phyloP scores from a whole-genome alignment of 1,140 invertebrate genomes.

The Popillia japonica region DNA sequence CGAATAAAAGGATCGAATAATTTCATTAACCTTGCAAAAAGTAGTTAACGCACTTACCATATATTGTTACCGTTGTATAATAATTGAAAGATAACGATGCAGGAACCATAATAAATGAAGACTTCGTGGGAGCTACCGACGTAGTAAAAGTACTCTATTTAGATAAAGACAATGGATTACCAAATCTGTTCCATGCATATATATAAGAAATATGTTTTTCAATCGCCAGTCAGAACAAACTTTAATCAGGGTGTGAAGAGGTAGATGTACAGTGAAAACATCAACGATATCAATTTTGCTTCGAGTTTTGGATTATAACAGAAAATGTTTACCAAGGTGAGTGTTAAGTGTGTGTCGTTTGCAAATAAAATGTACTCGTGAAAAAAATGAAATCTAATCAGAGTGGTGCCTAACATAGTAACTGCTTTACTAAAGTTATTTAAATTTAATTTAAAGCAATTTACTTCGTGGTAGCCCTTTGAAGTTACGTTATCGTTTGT shows the following conservation, averaged over 20 bases:
- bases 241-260: conserved; percentile 9
- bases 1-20: conserved; percentile 17
- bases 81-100: conserved; percentile 21
- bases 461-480: too few relatives aligned
- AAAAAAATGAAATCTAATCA: too few relatives aligned
- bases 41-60: not conserved
- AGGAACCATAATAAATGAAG: conserved; percentile 30
- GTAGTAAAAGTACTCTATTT: conserved; percentile 43
- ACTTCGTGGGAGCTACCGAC: conserved; percentile 37
- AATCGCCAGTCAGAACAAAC: conserved; percentile 10
- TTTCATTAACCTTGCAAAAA: conserved; percentile 31
- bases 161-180: conserved; percentile 44
- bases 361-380: too few relatives aligned
- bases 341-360: not conserved
- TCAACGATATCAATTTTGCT: not conserved
- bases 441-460: too few relatives aligned
- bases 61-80: not conserved
- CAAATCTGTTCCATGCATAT: conserved; percentile 38
- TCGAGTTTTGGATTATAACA: not conserved
- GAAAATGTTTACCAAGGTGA: not conserved
- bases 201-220: conserved; percentile 39
- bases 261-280: not conserved
- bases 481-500: too few relatives aligned
- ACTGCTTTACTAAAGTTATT: too few relatives aligned
- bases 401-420: too few relatives aligned